Conservation (phyloP, 2,797 vertebrate species). For the Holocentrus rufus region DNA sequence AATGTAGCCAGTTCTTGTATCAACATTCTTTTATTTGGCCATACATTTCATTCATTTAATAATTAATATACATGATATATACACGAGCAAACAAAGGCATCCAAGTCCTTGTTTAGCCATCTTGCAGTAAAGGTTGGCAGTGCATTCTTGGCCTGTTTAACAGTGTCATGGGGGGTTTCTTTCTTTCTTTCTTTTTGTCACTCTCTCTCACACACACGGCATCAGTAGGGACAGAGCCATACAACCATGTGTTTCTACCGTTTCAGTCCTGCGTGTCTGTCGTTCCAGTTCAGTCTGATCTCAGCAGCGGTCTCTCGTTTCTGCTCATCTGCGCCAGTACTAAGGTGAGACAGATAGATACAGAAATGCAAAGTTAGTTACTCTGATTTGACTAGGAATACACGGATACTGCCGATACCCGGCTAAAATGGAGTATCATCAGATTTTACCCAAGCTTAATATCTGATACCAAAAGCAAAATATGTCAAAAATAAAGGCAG, state of each 20-base stretch:
- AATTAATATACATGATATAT: conserved; percentile 79
- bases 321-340: conserved; percentile 86
- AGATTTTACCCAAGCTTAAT: too few relatives aligned
- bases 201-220: conserved; percentile 4
- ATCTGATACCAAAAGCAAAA: too few relatives aligned
- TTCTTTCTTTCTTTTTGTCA: conserved; percentile 39
- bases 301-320: conserved; percentile 10
- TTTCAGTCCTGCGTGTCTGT: conserved; percentile 18
- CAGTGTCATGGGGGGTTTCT: conserved; percentile 56
- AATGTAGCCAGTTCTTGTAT: conserved; percentile 35
- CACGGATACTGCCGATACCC: too few relatives aligned
- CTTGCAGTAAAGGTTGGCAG: conserved; percentile 76
- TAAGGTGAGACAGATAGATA: conserved; percentile 41
- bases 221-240: conserved; percentile 21
- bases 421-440: too few relatives aligned
- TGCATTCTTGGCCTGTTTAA: conserved; percentile 71
- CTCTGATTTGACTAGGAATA: background rate
- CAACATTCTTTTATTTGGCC: conserved; percentile 78
- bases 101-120: conserved; percentile 50
- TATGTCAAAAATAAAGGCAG: too few relatives aligned
- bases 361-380: background rate
- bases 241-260: conserved; percentile 18
- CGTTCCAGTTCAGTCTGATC: conserved; percentile 31
- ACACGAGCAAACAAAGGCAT: conserved; percentile 71
- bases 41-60: conserved; percentile 64